Base-by-base conservation (phyloP, 2,888 invertebrate genomes). In the Drosophila buzzatii region DNA sequence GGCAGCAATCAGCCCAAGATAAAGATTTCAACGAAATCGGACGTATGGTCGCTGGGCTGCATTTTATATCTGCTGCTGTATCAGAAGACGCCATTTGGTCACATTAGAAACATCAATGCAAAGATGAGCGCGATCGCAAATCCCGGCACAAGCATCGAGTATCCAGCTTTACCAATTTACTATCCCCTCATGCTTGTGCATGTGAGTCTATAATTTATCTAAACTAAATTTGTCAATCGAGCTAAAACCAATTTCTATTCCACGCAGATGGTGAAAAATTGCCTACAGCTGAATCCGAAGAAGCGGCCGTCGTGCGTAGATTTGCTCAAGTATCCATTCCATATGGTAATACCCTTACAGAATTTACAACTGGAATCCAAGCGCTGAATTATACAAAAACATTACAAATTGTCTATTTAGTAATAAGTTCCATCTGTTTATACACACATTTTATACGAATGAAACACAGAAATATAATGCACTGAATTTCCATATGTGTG, bases 1-100 rank as follows among this genome's bases (percentile, higher is more conserved):
- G 93, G 93, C 27, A 93, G 93, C 35, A 93, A 93, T 78, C 93
- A 93, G 76, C 93, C 93, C 1, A 94, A 93, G 88, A 94, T 94
- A 70, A 94, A 94, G 97, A 96, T 98, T 81, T 96, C 97, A 74
- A 97, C 96, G 79, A 98, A 97, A 91, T 97, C 98, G 49, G 99
- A 99, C 93, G 98, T 99, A 59, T 99, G 99, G 99, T 98, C 99
- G 0, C 94, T 99, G 79, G 99, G 99, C 27, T 99, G 99, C 92
- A 99, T 99, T 90, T 94, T 99, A 73, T 99, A 99, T 94, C 96
- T 97, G 92, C 94, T 99, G 93, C 95, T 98, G 45, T 99, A 98
- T 92, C 97, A 97, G 0, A 95, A 95, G 85, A 98, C 98, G 2
- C 99, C 99, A 0, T 99, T 99, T 93, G 96, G 97, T 45, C 96